phyloP scores from a whole-genome alignment of 2,113 vertebrate species.

The Burhinus bistriatus region DNA sequence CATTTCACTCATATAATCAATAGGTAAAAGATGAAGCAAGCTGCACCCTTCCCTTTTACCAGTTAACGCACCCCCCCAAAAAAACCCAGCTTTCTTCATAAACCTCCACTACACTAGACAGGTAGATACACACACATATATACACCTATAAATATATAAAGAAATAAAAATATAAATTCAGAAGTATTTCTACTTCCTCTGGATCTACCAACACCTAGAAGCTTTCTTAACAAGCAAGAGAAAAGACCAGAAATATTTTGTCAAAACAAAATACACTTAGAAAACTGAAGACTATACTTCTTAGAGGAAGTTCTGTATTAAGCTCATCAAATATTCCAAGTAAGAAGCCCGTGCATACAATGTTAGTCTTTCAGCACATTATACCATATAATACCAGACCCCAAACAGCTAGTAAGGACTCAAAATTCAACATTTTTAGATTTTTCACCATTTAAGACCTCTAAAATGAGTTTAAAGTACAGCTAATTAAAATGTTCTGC shows the following conservation, averaged over 20 bases:
- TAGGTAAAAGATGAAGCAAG: background rate
- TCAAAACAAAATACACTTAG: no score
- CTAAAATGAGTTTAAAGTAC: background rate
- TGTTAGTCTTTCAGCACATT: no score
- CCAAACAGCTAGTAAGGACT: background rate
- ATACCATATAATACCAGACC: no score
- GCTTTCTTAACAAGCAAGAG: background rate
- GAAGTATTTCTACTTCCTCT: background rate
- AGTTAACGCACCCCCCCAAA: rapidly evolving
- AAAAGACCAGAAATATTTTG: no score
- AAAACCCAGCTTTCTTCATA: background rate
- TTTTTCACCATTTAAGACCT: background rate
- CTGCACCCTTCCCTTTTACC: background rate
- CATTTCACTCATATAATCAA: background rate
- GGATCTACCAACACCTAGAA: background rate
- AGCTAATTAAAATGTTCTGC: background rate
- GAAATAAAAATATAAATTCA: background rate
- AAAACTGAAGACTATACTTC: no score
- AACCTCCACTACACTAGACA: background rate
- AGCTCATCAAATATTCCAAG: no score
- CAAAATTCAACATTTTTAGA: background rate
- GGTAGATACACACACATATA: background rate
- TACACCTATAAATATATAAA: no score
- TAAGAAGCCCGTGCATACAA: no score
- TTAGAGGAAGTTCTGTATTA: no score